phyloP scores from a whole-genome alignment of 1,140 invertebrate species.

The Pentalonia nigronervosa region DNA sequence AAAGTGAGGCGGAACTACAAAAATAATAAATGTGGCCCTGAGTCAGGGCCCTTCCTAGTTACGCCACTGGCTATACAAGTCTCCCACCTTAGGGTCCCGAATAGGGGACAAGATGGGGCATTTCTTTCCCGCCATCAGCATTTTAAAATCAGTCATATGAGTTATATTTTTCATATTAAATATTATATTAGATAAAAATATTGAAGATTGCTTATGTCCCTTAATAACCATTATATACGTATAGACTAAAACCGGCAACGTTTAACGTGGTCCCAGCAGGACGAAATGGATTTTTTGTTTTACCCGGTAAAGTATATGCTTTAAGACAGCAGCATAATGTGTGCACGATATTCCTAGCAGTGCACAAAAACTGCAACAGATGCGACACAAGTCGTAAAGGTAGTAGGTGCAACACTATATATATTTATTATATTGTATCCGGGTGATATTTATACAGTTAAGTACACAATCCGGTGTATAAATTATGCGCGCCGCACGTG shows the following conservation, averaged over 20 bases:
- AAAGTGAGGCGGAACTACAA: neutral
- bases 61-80: neutral
- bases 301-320: neutral
- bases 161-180: neutral
- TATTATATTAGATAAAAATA: neutral
- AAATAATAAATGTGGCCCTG: neutral
- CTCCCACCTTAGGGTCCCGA: too few species aligned
- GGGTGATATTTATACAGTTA: conserved; percentile 15
- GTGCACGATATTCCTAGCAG: neutral
- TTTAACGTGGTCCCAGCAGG: neutral
- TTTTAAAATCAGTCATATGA: neutral
- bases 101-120: neutral
- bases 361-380: neutral
- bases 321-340: neutral
- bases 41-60: neutral
- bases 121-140: neutral
- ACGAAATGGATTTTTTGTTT: neutral
- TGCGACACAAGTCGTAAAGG: neutral
- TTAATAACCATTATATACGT: neutral
- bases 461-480: neutral
- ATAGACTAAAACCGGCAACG: neutral
- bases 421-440: too few species aligned
- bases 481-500: neutral
- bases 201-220: neutral
- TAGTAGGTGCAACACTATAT: neutral